Evolutionary conservation across 2,797 vertebrate species (phyloP).

Genomic region (Lepidocolaptes lacrymiger): DNA sequence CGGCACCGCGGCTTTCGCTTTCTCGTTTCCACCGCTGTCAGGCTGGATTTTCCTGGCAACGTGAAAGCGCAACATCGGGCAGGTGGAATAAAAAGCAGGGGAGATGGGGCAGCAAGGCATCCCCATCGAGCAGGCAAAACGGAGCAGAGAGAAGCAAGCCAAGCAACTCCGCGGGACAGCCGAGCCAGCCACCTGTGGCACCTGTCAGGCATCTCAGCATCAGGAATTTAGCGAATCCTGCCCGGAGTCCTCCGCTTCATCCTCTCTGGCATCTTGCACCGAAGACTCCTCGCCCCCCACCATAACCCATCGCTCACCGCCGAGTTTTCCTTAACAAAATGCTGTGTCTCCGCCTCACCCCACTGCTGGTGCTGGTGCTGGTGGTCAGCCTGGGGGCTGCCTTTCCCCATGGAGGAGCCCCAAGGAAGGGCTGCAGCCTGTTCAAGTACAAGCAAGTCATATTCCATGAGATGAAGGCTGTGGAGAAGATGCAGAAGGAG

Average conservation of each 20-base stretch:
- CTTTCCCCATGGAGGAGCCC: neutral
- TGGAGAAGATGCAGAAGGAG: neutral
- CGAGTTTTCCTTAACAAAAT: rapidly evolving
- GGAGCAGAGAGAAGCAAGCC: neutral
- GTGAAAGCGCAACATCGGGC: neutral
- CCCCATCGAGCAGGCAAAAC: rapidly evolving
- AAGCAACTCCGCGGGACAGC: rapidly evolving
- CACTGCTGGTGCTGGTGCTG: neutral
- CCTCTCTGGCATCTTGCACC: neutral
- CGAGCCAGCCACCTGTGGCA: rapidly evolving
- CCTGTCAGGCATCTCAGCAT: neutral
- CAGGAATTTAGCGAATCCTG: rapidly evolving
- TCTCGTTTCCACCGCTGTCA: neutral
- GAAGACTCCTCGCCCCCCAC: rapidly evolving
- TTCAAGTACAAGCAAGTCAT: neutral
- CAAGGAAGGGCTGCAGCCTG: neutral
- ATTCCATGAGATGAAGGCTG: neutral
- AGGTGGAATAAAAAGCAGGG: conserved; percentile 1
- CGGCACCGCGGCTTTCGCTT: neutral
- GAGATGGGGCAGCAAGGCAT: neutral
- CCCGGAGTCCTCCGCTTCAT: rapidly evolving
- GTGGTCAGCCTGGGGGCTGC: neutral
- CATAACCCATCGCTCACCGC: rapidly evolving
- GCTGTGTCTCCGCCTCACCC: neutral
- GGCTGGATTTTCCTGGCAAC: neutral